Evolutionary conservation across 2,888 invertebrate species (phyloP), one percentile per base, ranked within the genome.

Genomic region (Mesopsocus fuscifrons): DNA sequence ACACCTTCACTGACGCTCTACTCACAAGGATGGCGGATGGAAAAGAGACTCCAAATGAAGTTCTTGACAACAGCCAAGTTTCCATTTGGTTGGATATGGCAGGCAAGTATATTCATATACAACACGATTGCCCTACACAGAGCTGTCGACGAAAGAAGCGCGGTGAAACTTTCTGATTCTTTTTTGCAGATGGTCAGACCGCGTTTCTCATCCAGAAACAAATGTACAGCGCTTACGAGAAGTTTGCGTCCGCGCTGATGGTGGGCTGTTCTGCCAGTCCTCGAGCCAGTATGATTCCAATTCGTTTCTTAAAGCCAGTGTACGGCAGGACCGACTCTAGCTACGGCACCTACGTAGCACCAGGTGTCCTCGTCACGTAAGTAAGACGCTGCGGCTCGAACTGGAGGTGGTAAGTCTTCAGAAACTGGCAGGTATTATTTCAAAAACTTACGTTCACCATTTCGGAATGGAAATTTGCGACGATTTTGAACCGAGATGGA

Each of bases 321-420:
- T 57, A 55, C 43, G 57, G 55, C 15, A 47, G 47, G 16, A 49
- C 47, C 18, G 49, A 55, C 44, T 59, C 64, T 2, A 59, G 55
- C 38, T 66, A 65, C 47, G 62, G 62, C 22, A 62, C 65, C 48
- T 66, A 65, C 52, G 64, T 66, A 60, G 65, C 66, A 9, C 65
- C 65, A n/a, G 66, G 65, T 22, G 59, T 65, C 34, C 60, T 65
- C 40, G 48, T 64, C 13, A 52, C 50, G 53, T 53, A 40, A 38
- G 48, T 44, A 21, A 9, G 8, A 33, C n/a, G n/a, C n/a, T n/a
- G n/a, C n/a, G n/a, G n/a, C n/a, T n/a, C n/a, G n/a, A n/a, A n/a
- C n/a, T n/a, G n/a, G n/a, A n/a, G n/a, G n/a, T n/a, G n/a, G n/a
- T n/a, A n/a, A n/a, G n/a, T n/a, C n/a, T n/a, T n/a, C n/a, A n/a